Evolutionary conservation across 2,113 vertebrate species (phyloP), one percentile per base, ranked within the genome.

Genomic region (Orcinus orca): DNA sequence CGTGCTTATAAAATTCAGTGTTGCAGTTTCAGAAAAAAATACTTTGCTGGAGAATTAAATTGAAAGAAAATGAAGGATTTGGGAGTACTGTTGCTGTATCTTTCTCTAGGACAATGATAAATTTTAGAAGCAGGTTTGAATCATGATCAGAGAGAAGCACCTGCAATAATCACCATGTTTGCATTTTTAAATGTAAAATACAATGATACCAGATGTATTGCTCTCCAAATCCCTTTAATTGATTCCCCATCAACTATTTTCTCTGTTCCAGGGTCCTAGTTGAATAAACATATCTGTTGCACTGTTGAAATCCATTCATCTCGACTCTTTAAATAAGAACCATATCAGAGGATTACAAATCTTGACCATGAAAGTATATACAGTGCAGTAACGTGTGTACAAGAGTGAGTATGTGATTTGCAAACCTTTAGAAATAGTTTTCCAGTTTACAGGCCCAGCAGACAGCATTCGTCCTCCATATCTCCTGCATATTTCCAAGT

Each of bases 41-140:
- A 55, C 53, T 71, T 88, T 41, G 21, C 38, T 14, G n/a, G 33
- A 90, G 58, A 95, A 71, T 71, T 90, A 87, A 29, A 58, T 33
- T 55, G 26, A 94, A 95, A 87, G 50, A 65, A 79, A 88, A 18
- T 47, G 38, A 94, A 84, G 38, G 44, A 50, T 67, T 85, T 65
- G 23, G 12, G 53, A 71, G 76, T 88, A 29, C 17, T 38, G 6
- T 17, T 73, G 18, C 1, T 82, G 4, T 55, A 1, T n/a, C 21
- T 90, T 88, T 90, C 55, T 74, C 8, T 71, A 41, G 67, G 29
- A 31, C 1, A 1, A 8, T 21, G 25, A 36, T 25, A 23, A 12
- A 83, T 68, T 94, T 96, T 95, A 85, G 50, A 87, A 91, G 10
- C 23, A 81, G 53, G 2, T 71, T 88, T 79, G 26, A 84, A 73